Base-by-base conservation (phyloP, 1,140 invertebrate genomes). In the Trachymyrmex cornetzi region DNA sequence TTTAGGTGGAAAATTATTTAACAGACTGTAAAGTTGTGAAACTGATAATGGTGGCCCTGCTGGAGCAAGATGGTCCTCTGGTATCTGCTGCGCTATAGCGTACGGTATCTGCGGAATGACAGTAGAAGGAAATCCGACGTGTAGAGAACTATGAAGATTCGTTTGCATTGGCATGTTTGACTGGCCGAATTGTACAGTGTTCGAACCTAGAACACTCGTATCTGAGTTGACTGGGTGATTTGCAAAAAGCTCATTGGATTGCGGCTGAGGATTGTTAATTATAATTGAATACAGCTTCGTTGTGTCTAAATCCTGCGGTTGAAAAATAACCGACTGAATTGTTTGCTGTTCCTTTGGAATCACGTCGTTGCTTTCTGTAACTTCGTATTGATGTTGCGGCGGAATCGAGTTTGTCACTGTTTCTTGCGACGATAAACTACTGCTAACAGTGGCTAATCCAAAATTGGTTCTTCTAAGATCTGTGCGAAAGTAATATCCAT, bases 21-120 rank as follows among this genome's bases (percentile, higher is more conserved):
- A 87, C 3, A 96, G 90, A 38, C 96, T 95, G 87, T 96, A 96
- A 2, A 97, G 89, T 85, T 97, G 96, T 27, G 95, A 95, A 3
- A 96, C 94, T 22, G 96, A 96, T 19, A 97, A 86, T 2, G 95
- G 91, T 27, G 94, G 91, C 0, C 88, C 92, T 48, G 93, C 90
- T 0, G 87, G 89, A 84, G 89, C 92, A 88, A 92, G 91, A 80
- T 91, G 91, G 7, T 95, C 93, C 2, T 91, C 92, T 22, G 92
- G 89, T 14, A 89, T 79, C 30, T 93, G 92, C 48, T 93, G 92
- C 9, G 87, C 86, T 48, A 89, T 57, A 0, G 85, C 61, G 11
- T 91, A 89, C 7, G 91, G 89, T 12, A 38, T 38, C 34, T 38
- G 34, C 34, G 22, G 89, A 3, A 55, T 71, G 9, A 74, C 93